These are phyloP conservation scores for Apotomis capreana DNA, from an alignment of 2,888 invertebrate species.

Conservation along the genomic window DNA sequence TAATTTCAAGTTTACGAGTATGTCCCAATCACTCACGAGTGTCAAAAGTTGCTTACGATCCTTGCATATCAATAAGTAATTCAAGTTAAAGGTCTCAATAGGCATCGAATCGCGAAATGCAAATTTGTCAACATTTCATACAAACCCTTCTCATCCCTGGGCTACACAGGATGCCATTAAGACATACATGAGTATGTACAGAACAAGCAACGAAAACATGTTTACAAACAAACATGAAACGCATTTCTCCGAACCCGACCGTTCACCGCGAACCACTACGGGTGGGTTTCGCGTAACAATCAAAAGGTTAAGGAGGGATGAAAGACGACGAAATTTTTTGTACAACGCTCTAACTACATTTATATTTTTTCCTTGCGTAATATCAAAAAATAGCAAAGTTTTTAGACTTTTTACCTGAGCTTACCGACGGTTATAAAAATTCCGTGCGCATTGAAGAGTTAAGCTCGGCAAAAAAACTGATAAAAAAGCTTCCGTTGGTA, in stretches of 20 bases:
- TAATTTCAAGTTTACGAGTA: too few relatives aligned
- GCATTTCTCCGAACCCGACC: slow-evolving; percentile 2
- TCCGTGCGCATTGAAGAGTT: slow-evolving; percentile 60
- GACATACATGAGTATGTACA: not conserved
- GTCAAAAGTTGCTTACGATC: too few relatives aligned
- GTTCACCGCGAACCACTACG: slow-evolving; percentile 11
- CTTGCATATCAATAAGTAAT: not conserved
- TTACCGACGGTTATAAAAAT: slow-evolving; percentile 51
- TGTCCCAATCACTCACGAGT: too few relatives aligned
- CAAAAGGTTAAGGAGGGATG: slow-evolving; percentile 18
- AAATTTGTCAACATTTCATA: not conserved
- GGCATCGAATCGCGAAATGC: not conserved
- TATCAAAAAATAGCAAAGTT: slow-evolving; percentile 41
- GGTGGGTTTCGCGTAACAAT: slow-evolving; percentile 22
- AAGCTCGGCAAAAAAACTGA: slow-evolving; percentile 51
- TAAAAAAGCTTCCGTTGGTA: slow-evolving; percentile 61
- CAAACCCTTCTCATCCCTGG: not conserved
- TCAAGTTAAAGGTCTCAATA: not conserved
- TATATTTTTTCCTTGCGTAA: slow-evolving; percentile 29
- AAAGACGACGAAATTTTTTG: slow-evolving; percentile 23
- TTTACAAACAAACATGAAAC: slow-evolving; percentile 35
- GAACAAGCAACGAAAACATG: slow-evolving; percentile 5
- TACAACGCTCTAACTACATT: not conserved
- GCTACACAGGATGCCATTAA: not conserved
- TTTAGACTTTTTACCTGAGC: slow-evolving; percentile 45